These are phyloP conservation scores for Watersipora subatra DNA, from an alignment of 1,140 invertebrate genomes.

Conservation along the genomic window DNA sequence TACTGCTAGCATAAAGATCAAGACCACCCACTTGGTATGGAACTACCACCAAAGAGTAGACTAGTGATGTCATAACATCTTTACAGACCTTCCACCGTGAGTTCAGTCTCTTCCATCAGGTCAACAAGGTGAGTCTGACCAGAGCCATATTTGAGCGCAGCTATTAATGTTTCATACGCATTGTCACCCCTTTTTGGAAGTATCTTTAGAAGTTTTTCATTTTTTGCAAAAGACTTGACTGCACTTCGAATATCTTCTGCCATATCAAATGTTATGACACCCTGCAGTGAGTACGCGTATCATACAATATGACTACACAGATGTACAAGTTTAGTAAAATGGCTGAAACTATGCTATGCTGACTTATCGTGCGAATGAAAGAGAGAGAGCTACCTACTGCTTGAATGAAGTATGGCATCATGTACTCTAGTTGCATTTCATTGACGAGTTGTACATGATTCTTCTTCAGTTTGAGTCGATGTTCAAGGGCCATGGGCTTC, in stretches of 20 bases:
- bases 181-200: background rate
- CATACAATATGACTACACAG: too few relatives aligned
- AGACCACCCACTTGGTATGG: too few relatives aligned
- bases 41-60: too few relatives aligned
- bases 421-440: slow-evolving; percentile 2
- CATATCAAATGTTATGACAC: background rate
- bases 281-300: background rate
- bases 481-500: background rate
- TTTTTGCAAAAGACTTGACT: background rate
- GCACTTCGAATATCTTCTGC: background rate
- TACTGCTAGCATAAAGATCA: too few relatives aligned
- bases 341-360: too few relatives aligned
- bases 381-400: too few relatives aligned
- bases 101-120: background rate
- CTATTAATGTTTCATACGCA: background rate
- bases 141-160: background rate
- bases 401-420: slow-evolving; percentile 2
- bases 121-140: background rate
- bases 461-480: background rate
- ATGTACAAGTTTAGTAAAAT: too few relatives aligned
- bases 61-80: too few relatives aligned
- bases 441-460: background rate
- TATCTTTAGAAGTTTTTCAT: background rate
- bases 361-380: too few relatives aligned
- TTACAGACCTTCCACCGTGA: background rate